Evolutionary conservation across 1,140 invertebrate genomes (phyloP).

Genomic region (Scylla paramamosain): DNA sequence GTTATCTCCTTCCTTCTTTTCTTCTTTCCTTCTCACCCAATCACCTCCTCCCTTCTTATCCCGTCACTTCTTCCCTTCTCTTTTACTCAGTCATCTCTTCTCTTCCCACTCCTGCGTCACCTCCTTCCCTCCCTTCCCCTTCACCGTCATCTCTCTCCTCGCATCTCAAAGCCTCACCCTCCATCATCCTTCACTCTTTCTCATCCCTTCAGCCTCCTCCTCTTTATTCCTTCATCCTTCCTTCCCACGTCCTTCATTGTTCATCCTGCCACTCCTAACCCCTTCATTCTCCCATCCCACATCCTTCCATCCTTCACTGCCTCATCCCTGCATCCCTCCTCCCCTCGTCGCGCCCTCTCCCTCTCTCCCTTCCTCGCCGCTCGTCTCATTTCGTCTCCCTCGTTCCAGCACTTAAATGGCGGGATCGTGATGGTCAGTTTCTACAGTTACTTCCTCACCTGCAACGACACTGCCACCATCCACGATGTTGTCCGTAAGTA

Average conservation of each 20-base stretch:
- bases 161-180: slow-evolving; percentile 74
- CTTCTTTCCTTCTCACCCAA: too few relatives aligned
- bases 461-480: slow-evolving; percentile 68
- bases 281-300: background rate
- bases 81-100: too few relatives aligned
- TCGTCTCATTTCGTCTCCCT: slow-evolving; percentile 17
- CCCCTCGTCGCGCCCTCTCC: slow-evolving; percentile 13
- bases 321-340: background rate
- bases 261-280: background rate
- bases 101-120: too few relatives aligned
- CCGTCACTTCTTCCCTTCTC: too few relatives aligned
- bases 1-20: too few relatives aligned
- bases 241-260: background rate
- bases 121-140: background rate
- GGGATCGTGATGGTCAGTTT: slow-evolving; percentile 79
- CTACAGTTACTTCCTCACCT: slow-evolving; percentile 78
- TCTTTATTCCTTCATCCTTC: background rate
- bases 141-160: slow-evolving; percentile 76
- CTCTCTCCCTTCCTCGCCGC: background rate
- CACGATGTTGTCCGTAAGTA: slow-evolving; percentile 65
- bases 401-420: slow-evolving; percentile 83
- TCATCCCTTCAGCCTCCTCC: background rate
- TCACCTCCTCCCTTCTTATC: too few relatives aligned
- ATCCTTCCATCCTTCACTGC: background rate
- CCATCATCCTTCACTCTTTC: background rate